These are phyloP conservation scores for Dynastes maya DNA, from an alignment of 2,888 invertebrate species.

Conservation along the genomic window DNA sequence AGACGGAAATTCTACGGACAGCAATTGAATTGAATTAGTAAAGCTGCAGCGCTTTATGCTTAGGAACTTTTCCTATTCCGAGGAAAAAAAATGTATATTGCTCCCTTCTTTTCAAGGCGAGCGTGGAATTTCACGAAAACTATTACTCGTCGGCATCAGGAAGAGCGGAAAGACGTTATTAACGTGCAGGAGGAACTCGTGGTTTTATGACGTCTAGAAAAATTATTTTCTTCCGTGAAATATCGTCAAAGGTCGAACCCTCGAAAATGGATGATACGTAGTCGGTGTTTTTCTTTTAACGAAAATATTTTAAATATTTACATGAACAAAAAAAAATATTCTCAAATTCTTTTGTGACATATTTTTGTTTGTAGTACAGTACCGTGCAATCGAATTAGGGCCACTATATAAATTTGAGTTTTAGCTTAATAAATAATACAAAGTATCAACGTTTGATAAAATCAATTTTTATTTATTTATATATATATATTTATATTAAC, in stretches of 20 bases:
- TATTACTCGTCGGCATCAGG: conserved; percentile 4
- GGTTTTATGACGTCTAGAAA: conserved; percentile 35
- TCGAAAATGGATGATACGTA: too few species aligned
- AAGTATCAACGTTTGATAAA: too few species aligned
- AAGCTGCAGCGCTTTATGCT: conserved; percentile 30
- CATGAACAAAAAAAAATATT: too few species aligned
- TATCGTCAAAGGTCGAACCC: background rate
- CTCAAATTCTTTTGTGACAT: too few species aligned
- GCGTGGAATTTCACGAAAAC: conserved; percentile 24
- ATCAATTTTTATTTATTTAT: too few species aligned
- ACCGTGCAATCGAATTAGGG: too few species aligned
- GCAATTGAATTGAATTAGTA: conserved; percentile 46
- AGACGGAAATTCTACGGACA: conserved; percentile 28
- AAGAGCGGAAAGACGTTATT: conserved; percentile 7
- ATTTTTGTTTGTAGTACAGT: too few species aligned
- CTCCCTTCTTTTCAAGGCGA: conserved; percentile 17
- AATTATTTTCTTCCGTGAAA: conserved; percentile 19
- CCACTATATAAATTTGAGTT: too few species aligned
- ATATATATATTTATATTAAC: too few species aligned
- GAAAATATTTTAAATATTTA: too few species aligned
- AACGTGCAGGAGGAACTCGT: conserved; percentile 20
- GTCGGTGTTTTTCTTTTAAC: too few species aligned
- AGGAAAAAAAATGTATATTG: conserved; percentile 22
- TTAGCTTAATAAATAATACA: too few species aligned
- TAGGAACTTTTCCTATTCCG: conserved; percentile 14